These are phyloP conservation scores for Trachemys scripta DNA, from an alignment of 2,113 vertebrate genomes.

Conservation along the genomic window DNA sequence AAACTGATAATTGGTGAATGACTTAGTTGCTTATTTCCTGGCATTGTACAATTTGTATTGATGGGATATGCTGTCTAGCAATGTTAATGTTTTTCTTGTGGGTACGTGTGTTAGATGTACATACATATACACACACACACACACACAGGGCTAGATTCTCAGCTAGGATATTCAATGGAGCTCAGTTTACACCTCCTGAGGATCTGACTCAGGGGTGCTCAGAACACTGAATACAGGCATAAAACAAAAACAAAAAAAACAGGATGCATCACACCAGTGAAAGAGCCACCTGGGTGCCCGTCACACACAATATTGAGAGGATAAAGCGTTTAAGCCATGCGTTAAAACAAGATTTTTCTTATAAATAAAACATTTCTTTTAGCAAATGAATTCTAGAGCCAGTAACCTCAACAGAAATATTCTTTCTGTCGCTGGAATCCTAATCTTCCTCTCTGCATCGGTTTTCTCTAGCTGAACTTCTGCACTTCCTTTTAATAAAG, in stretches of 20 bases:
- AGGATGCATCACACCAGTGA: background rate
- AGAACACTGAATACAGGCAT: background rate
- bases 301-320: background rate
- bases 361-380: conserved; percentile 12
- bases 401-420: conserved; percentile 6
- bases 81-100: background rate
- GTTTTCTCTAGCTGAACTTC: conserved; percentile 51
- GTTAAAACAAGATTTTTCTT: background rate
- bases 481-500: conserved; percentile 73
- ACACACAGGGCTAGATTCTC: background rate
- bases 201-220: background rate
- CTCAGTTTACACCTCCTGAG: background rate
- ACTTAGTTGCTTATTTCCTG: background rate
- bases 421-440: background rate
- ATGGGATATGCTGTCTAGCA: background rate
- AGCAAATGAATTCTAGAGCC: background rate
- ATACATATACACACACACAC: background rate
- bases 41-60: background rate
- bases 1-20: rapidly evolving
- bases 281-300: background rate
- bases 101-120: background rate
- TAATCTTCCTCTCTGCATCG: conserved; percentile 3
- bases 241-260: background rate
- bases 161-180: background rate
- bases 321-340: background rate